phyloP scores from a whole-genome alignment of 2,113 vertebrate species.

The Alexandromys fortis region DNA sequence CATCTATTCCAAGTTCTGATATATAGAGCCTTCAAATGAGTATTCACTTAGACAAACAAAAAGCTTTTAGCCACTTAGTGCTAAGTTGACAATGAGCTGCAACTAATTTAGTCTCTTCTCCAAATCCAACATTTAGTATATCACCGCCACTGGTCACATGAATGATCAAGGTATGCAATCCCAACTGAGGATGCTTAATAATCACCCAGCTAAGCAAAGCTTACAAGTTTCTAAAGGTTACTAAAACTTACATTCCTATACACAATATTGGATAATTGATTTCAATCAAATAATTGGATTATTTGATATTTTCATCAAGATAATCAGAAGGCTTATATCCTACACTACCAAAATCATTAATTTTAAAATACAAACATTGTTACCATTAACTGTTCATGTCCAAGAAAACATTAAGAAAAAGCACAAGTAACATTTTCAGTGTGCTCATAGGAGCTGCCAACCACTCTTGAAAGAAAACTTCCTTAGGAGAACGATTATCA shows the following conservation, averaged over 20 bases:
- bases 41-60: background rate
- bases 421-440: slow-evolving; percentile 45
- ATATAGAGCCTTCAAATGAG: background rate
- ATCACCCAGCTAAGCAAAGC: background rate
- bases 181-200: background rate
- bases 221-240: background rate
- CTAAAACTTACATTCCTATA: slow-evolving; percentile 4
- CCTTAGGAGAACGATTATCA: slow-evolving; percentile 38
- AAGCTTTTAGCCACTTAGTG: background rate
- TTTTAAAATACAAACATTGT: slow-evolving; percentile 20
- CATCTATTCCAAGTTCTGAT: background rate
- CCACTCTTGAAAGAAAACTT: slow-evolving; percentile 26
- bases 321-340: background rate
- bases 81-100: background rate
- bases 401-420: slow-evolving; percentile 46
- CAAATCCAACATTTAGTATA: slow-evolving; percentile 12
- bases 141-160: background rate
- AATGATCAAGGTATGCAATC: background rate
- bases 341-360: slow-evolving; percentile 11
- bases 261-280: background rate
- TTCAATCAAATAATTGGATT: background rate
- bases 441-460: slow-evolving; percentile 9
- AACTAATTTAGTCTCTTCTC: background rate
- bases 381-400: slow-evolving; percentile 20
- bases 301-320: background rate